Evolutionary conservation across 2,888 invertebrate species (phyloP).

Genomic region (Aphidius colemani): DNA sequence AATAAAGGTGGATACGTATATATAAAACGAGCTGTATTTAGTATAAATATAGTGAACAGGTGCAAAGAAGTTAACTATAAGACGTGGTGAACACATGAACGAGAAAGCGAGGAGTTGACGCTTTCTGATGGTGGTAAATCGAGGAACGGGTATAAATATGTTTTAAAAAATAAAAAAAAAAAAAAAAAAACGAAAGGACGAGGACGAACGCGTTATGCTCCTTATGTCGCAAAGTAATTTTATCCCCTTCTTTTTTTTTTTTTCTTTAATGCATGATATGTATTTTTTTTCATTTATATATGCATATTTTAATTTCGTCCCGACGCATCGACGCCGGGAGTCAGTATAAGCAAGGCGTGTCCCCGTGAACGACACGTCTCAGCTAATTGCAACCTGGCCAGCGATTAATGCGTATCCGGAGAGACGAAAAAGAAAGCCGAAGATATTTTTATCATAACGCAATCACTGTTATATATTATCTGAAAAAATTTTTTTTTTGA

Average conservation of each 20-base stretch:
- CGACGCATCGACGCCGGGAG: constrained; percentile 25
- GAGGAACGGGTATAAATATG: not conserved
- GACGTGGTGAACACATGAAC: not conserved
- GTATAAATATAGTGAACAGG: constrained; percentile 32
- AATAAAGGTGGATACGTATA: not conserved
- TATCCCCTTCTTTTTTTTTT: not conserved
- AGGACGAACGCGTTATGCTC: constrained; percentile 16
- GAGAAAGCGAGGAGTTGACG: constrained; percentile 15
- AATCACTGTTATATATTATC: not conserved
- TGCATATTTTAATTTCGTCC: constrained; percentile 31
- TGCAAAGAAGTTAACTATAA: constrained; percentile 25
- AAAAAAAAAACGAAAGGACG: constrained; percentile 4
- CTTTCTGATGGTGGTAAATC: too few relatives aligned
- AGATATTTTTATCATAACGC: not conserved
- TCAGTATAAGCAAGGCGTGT: constrained; percentile 34
- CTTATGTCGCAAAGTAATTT: constrained; percentile 7
- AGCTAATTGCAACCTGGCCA: constrained; percentile 38
- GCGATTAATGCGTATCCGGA: constrained; percentile 35
- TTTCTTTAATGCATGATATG: constrained; percentile 3
- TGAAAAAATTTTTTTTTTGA: not conserved
- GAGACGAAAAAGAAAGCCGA: constrained; percentile 13
- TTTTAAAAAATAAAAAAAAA: constrained; percentile 12
- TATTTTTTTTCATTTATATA: too few relatives aligned
- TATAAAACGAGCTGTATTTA: constrained; percentile 20
- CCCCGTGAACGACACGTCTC: constrained; percentile 34